Percentiles rank a stretch among this genome's conserved stretches.
phyloP scores from a whole-genome alignment of 2,797 vertebrate genomes.

The Vespertilio murinus region DNA sequence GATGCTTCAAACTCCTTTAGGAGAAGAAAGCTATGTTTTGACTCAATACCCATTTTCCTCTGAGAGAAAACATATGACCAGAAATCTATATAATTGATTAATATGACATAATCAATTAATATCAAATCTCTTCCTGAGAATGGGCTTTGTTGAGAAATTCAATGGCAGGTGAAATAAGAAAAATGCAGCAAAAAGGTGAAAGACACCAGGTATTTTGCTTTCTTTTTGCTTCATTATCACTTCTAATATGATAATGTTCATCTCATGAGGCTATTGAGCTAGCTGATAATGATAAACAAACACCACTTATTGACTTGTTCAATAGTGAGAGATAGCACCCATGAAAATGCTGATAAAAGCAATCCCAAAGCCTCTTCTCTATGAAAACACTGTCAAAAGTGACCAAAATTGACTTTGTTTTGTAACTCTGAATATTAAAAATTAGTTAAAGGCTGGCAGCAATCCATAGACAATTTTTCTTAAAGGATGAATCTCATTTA shows the following conservation, averaged over 20 bases:
- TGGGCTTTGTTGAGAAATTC: neutral
- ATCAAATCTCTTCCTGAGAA: neutral
- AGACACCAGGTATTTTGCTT: neutral
- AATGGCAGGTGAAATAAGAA: neutral
- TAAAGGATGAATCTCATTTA: neutral
- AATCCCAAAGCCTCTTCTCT: neutral
- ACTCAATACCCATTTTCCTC: neutral
- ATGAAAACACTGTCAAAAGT: neutral
- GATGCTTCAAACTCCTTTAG: slow-evolving; percentile 10
- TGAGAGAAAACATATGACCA: neutral
- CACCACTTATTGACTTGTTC: neutral
- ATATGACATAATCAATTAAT: slow-evolving; percentile 13
- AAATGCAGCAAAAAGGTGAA: neutral
- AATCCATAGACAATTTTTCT: neutral
- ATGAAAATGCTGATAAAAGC: neutral
- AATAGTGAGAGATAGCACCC: neutral
- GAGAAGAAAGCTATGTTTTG: neutral
- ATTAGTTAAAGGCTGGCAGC: neutral
- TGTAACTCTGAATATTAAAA: neutral
- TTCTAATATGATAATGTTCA: neutral
- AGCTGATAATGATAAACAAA: neutral
- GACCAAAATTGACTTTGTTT: neutral
- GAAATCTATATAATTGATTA: slow-evolving; percentile 1
- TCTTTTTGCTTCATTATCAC: neutral
- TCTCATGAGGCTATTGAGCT: neutral